Evolutionary conservation across 2,113 vertebrate species (phyloP).

Genomic region (Hippocampus barbouri): DNA sequence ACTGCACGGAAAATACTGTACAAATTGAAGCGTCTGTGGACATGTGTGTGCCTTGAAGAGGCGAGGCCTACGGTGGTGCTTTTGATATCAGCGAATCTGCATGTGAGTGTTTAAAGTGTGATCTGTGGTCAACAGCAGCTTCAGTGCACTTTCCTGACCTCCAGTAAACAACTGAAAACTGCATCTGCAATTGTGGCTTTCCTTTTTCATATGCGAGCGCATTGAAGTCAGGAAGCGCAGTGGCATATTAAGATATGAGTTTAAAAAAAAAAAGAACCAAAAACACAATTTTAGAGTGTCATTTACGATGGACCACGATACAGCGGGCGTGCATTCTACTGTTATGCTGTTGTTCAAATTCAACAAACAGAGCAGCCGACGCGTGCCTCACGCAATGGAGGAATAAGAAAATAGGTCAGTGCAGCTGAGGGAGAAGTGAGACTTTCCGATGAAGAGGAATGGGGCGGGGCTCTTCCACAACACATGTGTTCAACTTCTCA

Average conservation of each 20-base stretch:
- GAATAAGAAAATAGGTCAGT: conserved; percentile 29
- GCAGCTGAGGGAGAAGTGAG: conserved; percentile 40
- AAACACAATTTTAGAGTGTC: too few species aligned
- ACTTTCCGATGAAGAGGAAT: conserved; percentile 44
- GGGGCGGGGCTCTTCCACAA: conserved; percentile 44
- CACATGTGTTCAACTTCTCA: conserved; percentile 48
- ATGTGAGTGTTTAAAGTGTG: background rate
- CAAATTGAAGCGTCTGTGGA: too few species aligned
- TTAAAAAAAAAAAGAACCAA: too few species aligned
- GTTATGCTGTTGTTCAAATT: background rate
- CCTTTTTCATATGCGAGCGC: too few species aligned
- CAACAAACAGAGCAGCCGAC: background rate
- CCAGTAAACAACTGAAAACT: background rate
- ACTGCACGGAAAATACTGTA: too few species aligned
- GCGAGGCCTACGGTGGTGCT: too few species aligned
- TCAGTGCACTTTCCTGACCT: background rate
- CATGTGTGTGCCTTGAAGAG: background rate
- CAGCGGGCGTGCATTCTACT: background rate
- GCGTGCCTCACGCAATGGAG: conserved; percentile 9
- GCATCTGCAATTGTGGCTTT: too few species aligned
- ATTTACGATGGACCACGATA: too few species aligned
- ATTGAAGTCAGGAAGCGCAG: too few species aligned
- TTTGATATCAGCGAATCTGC: background rate
- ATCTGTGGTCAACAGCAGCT: background rate
- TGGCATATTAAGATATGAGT: too few species aligned